phyloP scores from a whole-genome alignment of 1,140 invertebrate species.

The Sinonovacula constricta region DNA sequence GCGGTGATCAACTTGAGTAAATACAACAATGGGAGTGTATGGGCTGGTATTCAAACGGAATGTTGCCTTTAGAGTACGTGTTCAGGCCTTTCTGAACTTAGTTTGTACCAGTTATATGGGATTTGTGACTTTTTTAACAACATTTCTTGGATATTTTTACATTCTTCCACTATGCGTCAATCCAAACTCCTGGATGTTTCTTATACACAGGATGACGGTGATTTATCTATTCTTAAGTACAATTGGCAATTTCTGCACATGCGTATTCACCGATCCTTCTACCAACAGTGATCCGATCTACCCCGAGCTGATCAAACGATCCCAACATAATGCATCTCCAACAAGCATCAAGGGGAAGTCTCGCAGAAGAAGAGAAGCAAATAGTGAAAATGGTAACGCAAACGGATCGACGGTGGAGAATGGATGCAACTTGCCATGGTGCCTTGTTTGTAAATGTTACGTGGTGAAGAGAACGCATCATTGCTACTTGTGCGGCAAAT shows the following conservation, averaged over 20 bases:
- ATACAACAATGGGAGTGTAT: slow-evolving; percentile 12
- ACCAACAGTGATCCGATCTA: background rate
- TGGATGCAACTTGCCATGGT: background rate
- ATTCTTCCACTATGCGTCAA: background rate
- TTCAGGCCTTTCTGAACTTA: background rate
- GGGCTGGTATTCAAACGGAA: background rate
- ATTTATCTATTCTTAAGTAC: background rate
- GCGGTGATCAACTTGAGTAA: no score
- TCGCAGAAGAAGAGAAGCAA: background rate
- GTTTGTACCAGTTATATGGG: slow-evolving; percentile 1
- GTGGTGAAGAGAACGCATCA: slow-evolving; percentile 84
- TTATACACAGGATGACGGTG: background rate
- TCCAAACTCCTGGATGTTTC: background rate
- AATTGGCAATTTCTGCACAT: background rate
- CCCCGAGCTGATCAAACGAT: background rate
- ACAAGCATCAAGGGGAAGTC: background rate
- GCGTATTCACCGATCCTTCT: background rate
- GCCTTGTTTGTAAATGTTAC: background rate
- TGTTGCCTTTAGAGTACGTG: background rate
- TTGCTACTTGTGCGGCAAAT: slow-evolving; percentile 87
- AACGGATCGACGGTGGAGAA: background rate
- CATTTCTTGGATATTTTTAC: background rate
- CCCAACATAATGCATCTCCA: background rate
- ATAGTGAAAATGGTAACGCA: background rate
- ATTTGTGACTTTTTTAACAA: background rate